These are phyloP conservation scores for Pelvicachromis taeniatus DNA, from an alignment of 2,113 vertebrate genomes.

Conservation along the genomic window DNA sequence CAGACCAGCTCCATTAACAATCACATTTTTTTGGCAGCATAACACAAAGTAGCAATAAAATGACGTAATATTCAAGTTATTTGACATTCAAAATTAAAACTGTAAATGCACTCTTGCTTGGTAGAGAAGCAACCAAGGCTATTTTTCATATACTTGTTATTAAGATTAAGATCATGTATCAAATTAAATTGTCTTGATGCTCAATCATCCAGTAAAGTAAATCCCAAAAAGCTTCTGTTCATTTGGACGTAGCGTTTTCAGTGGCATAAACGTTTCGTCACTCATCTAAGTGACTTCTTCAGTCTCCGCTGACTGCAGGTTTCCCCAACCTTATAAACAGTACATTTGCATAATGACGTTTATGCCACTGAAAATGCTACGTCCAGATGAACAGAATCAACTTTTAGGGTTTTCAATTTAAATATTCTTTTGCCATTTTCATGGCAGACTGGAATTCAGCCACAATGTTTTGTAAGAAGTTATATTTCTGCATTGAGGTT, in stretches of 20 bases:
- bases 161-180: background rate
- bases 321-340: too few relatives aligned
- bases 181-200: too few relatives aligned
- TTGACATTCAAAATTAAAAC: background rate
- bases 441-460: background rate
- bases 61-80: background rate
- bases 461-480: background rate
- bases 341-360: too few relatives aligned
- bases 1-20: background rate
- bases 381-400: too few relatives aligned
- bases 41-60: background rate
- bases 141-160: background rate
- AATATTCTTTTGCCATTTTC: background rate
- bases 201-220: too few relatives aligned
- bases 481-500: background rate
- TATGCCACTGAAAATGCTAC: too few relatives aligned
- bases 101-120: background rate
- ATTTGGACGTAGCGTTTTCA: too few relatives aligned
- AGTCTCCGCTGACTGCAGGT: too few relatives aligned
- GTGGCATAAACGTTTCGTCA: too few relatives aligned
- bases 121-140: background rate
- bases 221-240: too few relatives aligned
- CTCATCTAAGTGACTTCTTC: too few relatives aligned
- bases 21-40: background rate
- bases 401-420: background rate